Percentiles rank a stretch among this genome's conserved stretches.
phyloP scores from a whole-genome alignment of 2,888 invertebrate species.

The Prostheceraeus crozeri region DNA sequence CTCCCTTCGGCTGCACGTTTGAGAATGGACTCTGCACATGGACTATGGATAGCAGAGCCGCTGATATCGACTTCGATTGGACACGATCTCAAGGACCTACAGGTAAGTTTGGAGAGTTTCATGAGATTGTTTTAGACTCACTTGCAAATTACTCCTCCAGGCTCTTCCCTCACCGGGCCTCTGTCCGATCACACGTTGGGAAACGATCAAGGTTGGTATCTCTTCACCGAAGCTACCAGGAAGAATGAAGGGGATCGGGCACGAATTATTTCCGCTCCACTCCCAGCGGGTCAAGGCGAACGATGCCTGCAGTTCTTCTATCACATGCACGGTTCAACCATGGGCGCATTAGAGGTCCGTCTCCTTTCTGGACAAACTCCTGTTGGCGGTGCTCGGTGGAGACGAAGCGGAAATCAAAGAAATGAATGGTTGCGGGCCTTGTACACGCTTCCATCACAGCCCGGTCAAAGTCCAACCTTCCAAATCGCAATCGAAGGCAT shows the following conservation, averaged over 20 bases:
- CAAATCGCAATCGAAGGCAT: conserved; percentile 45
- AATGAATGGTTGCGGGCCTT: conserved; percentile 35
- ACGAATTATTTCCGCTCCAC: background rate
- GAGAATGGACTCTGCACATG: conserved; percentile 45
- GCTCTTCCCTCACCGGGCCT: conserved; percentile 36
- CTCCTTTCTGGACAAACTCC: background rate
- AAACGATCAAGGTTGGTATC: conserved; percentile 42
- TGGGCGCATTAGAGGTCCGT: conserved; percentile 31
- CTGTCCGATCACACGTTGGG: conserved; percentile 39
- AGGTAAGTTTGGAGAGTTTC: no score
- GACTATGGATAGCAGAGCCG: conserved; percentile 48
- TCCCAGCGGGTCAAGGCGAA: background rate
- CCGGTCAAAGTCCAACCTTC: conserved; percentile 37
- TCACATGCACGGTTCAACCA: conserved; percentile 37
- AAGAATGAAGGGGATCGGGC: conserved; percentile 9
- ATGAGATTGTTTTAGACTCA: no score
- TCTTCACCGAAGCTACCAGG: conserved; percentile 45
- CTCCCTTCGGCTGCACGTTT: conserved; percentile 50
- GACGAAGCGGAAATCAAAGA: conserved; percentile 32
- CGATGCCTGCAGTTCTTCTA: conserved; percentile 36
- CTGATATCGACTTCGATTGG: conserved; percentile 42
- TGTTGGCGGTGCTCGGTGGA: conserved; percentile 33
- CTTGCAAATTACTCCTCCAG: no score
- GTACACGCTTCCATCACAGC: conserved; percentile 4
- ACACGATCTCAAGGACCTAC: conserved; percentile 26